phyloP scores from a whole-genome alignment of 1,140 invertebrate species.

The Zophobas morio region DNA sequence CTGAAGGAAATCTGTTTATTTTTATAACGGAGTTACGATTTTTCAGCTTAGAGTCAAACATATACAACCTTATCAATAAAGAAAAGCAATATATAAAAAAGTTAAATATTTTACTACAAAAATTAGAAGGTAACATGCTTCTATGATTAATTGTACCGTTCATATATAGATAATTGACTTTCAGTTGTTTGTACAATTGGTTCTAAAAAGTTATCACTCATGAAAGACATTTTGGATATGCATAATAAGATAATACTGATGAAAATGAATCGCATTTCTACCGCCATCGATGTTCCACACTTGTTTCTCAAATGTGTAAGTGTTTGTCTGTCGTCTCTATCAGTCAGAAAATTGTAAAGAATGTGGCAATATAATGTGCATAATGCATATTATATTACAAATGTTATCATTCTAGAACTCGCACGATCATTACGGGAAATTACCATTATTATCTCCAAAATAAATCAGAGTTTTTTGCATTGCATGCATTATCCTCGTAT shows the following conservation, averaged over 20 bases:
- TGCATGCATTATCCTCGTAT: too few species aligned
- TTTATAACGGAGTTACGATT: not conserved
- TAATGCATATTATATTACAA: too few species aligned
- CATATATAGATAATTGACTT: not conserved
- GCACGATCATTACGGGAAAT: too few species aligned
- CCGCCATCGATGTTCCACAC: not conserved
- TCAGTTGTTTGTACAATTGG: not conserved
- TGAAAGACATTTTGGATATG: constrained; percentile 2
- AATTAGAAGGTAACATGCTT: not conserved
- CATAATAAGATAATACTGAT: not conserved
- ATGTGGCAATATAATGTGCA: too few species aligned
- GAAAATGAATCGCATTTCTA: not conserved
- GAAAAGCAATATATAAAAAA: not conserved
- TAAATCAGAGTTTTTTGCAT: too few species aligned
- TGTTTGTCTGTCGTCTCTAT: not conserved
- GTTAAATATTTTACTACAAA: not conserved
- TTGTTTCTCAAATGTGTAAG: not conserved
- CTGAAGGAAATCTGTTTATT: not conserved
- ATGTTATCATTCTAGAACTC: too few species aligned
- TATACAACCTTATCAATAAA: not conserved
- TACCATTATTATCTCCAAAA: too few species aligned
- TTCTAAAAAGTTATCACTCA: not conserved
- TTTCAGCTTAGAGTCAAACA: not conserved
- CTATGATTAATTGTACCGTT: too few species aligned
- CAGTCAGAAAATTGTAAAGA: too few species aligned